Evolutionary conservation across 2,888 invertebrate genomes (phyloP), one percentile per base, ranked within the genome.

Genomic region (Thereva unica): DNA sequence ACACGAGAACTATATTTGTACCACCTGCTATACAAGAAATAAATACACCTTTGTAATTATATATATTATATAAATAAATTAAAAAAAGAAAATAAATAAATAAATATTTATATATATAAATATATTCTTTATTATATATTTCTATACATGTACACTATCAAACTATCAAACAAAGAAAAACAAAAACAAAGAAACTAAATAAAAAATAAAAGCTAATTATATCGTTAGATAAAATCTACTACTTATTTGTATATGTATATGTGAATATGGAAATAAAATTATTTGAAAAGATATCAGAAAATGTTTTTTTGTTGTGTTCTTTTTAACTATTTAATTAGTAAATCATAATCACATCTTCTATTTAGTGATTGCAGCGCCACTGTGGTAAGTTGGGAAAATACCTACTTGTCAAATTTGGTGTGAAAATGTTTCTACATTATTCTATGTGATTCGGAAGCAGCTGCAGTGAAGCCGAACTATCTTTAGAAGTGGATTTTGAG

Each of bases 91-190:
- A 23, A 23, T 23, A 23, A 23, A 23, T n/a, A 23, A 23, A 23
- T 23, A 23, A 23, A 23, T 23, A n/a, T n/a, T n/a, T n/a, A 23
- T 23, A 23, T 23, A 23, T 68, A 53, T 67, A 67, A 12, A 50
- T 61, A 68, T 68, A 68, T 66, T 66, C 68, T 66, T 61, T 53
- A 68, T 61, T 68, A 68, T 68, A 66, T 68, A 68, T 68, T 68
- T 68, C 68, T 68, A 68, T 66, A 66, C 68, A 68, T 68, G 68
- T 68, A 68, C 68, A 68, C 68, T 65, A 59, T 64, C 65, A 61
- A 23, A 23, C 23, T 23, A 23, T 63, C 40, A 52, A 59, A 52
- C 53, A 67, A 61, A 23, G 5, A 44, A 45, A 52, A 52, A 44
- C 4, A 54, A 10, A 45, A 47, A 40, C 44, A 38, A 47, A 12